These are phyloP conservation scores for Dorcus parallelipipedus DNA, from an alignment of 2,888 invertebrate species.

Conservation along the genomic window DNA sequence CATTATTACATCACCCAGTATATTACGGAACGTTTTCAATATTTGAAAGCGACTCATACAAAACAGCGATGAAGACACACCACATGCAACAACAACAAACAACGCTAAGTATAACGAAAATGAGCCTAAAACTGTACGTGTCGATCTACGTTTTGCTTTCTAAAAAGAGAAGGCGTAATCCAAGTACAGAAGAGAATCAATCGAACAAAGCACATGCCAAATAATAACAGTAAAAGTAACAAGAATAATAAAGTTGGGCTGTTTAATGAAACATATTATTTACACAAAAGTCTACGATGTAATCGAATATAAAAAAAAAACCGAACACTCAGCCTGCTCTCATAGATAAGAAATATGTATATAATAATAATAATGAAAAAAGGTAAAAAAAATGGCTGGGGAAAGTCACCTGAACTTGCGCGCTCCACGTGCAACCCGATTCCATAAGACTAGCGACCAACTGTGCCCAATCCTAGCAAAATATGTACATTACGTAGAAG, in stretches of 20 bases:
- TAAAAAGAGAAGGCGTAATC: too few relatives aligned
- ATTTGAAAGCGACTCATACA: too few relatives aligned
- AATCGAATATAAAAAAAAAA: not conserved
- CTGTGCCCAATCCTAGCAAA: constrained; percentile 74
- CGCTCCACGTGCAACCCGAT: constrained; percentile 79
- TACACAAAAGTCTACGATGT: not conserved
- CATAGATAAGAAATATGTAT: not conserved
- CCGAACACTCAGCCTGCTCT: too few relatives aligned
- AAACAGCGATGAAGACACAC: not conserved
- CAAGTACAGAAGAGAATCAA: too few relatives aligned
- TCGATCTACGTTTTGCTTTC: not conserved
- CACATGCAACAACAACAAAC: not conserved
- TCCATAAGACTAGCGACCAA: constrained; percentile 82
- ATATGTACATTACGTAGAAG: not conserved
- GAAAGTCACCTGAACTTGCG: constrained; percentile 68
- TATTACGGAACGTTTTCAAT: too few relatives aligned
- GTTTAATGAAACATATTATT: constrained; percentile 41
- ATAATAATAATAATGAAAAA: constrained; percentile 2
- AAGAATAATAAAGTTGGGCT: constrained; percentile 37
- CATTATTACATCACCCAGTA: too few relatives aligned
- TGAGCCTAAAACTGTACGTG: not conserved
- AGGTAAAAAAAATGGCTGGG: constrained; percentile 1
- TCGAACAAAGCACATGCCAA: not conserved
- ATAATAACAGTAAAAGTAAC: not conserved
- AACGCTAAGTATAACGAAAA: not conserved